Percentiles rank a stretch among this genome's conserved stretches.
Conservation (phyloP, 2,797 vertebrate genomes). For the Petrocephalus sullivani region DNA sequence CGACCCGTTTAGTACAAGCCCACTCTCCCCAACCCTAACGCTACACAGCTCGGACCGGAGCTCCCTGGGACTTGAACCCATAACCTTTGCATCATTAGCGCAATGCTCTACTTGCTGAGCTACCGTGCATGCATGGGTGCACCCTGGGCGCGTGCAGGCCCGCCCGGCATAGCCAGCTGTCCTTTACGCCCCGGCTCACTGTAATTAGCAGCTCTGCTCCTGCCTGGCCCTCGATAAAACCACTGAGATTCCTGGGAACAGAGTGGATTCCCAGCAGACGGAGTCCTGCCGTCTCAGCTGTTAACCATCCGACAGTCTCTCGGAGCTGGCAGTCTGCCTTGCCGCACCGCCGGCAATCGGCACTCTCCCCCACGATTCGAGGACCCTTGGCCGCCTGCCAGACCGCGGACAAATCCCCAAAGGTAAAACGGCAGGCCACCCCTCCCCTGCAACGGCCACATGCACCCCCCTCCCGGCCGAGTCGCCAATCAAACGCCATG, state of each 20-base stretch:
- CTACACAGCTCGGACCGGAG: background rate
- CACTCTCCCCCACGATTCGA: background rate
- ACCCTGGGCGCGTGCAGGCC: background rate
- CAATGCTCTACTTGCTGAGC: background rate
- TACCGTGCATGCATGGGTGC: background rate
- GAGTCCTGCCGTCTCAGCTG: background rate
- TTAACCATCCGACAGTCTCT: background rate
- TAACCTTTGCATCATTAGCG: background rate
- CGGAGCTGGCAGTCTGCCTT: background rate
- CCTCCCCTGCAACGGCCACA: background rate
- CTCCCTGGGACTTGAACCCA: too few species aligned
- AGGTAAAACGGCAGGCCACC: background rate
- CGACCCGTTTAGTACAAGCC: background rate
- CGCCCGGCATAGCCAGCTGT: background rate
- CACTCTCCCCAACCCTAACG: background rate
- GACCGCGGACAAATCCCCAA: background rate
- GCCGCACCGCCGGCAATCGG: background rate
- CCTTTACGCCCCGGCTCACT: background rate
- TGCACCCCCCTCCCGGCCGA: background rate
- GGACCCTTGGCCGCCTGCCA: background rate
- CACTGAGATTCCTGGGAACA: background rate
- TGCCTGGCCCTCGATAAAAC: background rate
- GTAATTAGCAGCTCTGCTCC: background rate
- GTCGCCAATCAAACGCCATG: constrained; percentile 48
- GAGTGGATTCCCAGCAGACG: background rate